Conservation (phyloP, 2,113 vertebrate species). For the Pterocles orientalis region DNA sequence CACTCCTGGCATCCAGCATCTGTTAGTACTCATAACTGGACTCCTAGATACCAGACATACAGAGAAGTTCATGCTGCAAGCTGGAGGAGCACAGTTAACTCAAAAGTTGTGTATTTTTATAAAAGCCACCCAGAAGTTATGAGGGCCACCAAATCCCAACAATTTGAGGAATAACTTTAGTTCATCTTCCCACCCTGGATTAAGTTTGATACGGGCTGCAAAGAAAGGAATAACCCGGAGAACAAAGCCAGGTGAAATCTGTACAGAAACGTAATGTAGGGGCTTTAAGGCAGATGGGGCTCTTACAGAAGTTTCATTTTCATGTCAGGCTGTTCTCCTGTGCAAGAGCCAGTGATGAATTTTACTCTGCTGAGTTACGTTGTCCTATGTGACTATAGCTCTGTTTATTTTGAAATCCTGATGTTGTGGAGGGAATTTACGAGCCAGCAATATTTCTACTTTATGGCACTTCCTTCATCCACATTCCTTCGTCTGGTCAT, state of each 20-base stretch:
- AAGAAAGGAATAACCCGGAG: neutral
- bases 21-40: neutral
- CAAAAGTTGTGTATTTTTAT: neutral
- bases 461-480: constrained; percentile 65
- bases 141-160: neutral
- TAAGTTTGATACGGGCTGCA: neutral
- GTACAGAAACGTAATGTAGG: neutral
- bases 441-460: constrained; percentile 66
- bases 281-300: neutral
- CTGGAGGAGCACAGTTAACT: neutral
- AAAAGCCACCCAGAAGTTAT: neutral
- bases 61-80: neutral
- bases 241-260: neutral
- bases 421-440: constrained; percentile 59
- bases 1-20: neutral
- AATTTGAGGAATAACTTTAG: neutral
- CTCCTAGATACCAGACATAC: neutral
- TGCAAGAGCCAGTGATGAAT: constrained; percentile 28
- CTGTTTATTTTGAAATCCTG: constrained; percentile 68
- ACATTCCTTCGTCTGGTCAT: constrained; percentile 68
- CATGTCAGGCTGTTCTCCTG: neutral
- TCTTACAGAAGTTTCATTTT: neutral
- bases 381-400: constrained; percentile 46
- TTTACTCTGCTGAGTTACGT: constrained; percentile 24
- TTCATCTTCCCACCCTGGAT: neutral